phyloP scores from a whole-genome alignment of 2,888 invertebrate genomes.

The Agrotis segetum region DNA sequence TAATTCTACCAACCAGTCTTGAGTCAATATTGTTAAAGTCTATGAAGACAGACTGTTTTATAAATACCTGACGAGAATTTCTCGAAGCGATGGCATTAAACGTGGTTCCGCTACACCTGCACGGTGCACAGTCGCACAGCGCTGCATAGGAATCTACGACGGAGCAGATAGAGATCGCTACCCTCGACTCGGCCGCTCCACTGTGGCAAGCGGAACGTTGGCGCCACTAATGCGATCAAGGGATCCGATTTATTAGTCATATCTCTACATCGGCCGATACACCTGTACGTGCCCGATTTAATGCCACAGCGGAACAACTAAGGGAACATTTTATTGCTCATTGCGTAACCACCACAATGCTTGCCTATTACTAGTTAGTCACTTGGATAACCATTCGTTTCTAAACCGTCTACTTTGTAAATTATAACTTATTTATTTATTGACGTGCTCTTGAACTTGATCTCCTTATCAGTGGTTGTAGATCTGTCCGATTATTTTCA shows the following conservation, averaged over 20 bases:
- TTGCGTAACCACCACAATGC: constrained; percentile 76
- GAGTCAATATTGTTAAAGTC: constrained; percentile 29
- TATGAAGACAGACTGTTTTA: constrained; percentile 30
- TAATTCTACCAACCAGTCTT: constrained; percentile 19
- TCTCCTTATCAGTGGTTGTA: constrained; percentile 73
- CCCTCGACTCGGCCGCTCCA: constrained; percentile 63
- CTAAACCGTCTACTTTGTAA: constrained; percentile 72
- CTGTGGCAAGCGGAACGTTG: constrained; percentile 79
- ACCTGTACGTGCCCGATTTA: constrained; percentile 82
- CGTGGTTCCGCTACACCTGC: constrained; percentile 60
- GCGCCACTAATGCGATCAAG: constrained; percentile 86
- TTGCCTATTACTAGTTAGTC: constrained; percentile 78
- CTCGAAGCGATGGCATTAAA: constrained; percentile 40
- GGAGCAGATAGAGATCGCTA: constrained; percentile 73
- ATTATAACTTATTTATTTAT: constrained; percentile 76
- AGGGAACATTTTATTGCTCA: constrained; percentile 76
- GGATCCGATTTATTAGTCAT: constrained; percentile 84
- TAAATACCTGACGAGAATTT: constrained; percentile 53
- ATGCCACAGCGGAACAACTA: constrained; percentile 74
- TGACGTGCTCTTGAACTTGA: constrained; percentile 85
- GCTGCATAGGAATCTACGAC: constrained; percentile 61
- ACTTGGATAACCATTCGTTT: constrained; percentile 75
- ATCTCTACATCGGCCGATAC: constrained; percentile 82
- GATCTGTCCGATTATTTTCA: constrained; percentile 75
- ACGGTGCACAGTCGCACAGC: constrained; percentile 52